These are phyloP conservation scores for Elephas maximus DNA, from an alignment of 2,113 vertebrate species.

Conservation along the genomic window DNA sequence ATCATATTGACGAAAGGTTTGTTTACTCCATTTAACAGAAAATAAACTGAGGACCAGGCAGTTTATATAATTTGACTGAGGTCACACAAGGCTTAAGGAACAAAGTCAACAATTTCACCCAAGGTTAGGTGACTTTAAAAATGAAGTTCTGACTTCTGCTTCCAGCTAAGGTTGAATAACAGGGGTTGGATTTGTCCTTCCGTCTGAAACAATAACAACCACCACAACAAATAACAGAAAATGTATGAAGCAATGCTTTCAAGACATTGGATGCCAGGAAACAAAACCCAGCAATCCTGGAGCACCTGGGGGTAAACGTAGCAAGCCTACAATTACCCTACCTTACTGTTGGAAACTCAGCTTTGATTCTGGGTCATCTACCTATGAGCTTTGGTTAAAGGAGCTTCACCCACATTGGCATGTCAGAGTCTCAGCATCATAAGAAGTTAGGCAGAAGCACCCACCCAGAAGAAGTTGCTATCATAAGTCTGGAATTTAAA, in stretches of 20 bases:
- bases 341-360: neutral
- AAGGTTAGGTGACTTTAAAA: neutral
- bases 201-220: neutral
- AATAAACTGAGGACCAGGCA: neutral
- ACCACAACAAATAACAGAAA: neutral
- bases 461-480: neutral
- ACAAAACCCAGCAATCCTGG: neutral
- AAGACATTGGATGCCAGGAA: neutral
- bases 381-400: neutral
- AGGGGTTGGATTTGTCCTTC: neutral
- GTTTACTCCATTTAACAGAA: neutral
- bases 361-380: neutral
- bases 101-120: neutral
- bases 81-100: neutral
- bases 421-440: no score
- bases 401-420: no score
- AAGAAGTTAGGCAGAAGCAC: neutral
- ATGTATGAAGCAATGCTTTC: neutral
- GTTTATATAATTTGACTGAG: neutral
- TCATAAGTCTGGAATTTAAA: no score
- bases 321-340: neutral
- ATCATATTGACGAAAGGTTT: neutral
- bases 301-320: neutral
- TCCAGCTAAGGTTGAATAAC: neutral
- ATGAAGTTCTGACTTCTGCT: neutral